Evolutionary conservation across 2,888 invertebrate genomes (phyloP).

Genomic region (Caenorhabditis sinica): DNA sequence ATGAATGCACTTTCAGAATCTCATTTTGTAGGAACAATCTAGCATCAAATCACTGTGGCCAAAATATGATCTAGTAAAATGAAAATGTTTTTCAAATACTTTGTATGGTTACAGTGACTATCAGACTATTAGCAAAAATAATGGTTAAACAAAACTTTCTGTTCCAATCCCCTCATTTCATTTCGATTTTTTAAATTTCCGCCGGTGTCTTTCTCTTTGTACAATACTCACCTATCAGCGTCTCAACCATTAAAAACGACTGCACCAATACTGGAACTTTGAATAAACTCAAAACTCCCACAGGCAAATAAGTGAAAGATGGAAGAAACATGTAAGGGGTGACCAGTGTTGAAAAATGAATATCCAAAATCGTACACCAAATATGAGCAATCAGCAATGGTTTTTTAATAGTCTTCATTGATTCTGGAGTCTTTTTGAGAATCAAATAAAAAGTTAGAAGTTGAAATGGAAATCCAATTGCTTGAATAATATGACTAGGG

Average conservation of each 20-base stretch:
- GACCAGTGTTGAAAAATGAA: slow-evolving; percentile 7
- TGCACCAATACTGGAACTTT: slow-evolving; percentile 15
- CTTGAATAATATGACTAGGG: slow-evolving; percentile 23
- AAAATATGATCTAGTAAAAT: too few relatives aligned
- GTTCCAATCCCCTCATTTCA: too few relatives aligned
- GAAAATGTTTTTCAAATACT: too few relatives aligned
- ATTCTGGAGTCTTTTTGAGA: slow-evolving; percentile 24
- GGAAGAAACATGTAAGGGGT: slow-evolving; percentile 40
- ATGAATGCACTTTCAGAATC: too few relatives aligned
- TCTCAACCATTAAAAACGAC: background rate
- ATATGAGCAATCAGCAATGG: slow-evolving; percentile 22
- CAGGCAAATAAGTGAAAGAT: background rate
- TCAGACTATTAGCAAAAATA: too few relatives aligned
- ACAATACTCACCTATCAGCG: slow-evolving; percentile 19
- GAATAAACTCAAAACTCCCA: slow-evolving; percentile 20
- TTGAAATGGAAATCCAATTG: slow-evolving; percentile 24
- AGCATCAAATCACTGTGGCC: too few relatives aligned
- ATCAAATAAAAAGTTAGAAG: slow-evolving; percentile 24
- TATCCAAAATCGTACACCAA: slow-evolving; percentile 28
- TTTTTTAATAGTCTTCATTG: slow-evolving; percentile 20
- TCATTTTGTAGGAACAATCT: too few relatives aligned
- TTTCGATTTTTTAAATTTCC: too few relatives aligned
- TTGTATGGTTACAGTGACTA: too few relatives aligned
- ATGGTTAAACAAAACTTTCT: too few relatives aligned
- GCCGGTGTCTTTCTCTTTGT: too few relatives aligned